Evolutionary conservation across 2,888 invertebrate species (phyloP), one percentile per base, ranked within the genome.

Genomic region (Athrips mouffetella): DNA sequence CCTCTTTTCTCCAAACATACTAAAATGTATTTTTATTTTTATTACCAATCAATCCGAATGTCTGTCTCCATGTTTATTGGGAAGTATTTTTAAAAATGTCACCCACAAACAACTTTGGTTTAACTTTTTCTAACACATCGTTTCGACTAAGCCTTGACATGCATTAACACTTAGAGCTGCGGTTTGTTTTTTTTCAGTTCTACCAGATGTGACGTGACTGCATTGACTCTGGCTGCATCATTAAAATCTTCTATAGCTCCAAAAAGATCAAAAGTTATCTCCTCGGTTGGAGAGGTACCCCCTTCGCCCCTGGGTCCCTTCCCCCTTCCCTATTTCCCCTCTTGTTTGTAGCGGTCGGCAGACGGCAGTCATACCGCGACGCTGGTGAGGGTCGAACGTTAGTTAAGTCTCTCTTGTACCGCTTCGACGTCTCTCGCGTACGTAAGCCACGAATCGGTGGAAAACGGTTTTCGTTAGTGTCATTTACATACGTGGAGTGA

Each of bases 201-300:
- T 68, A 77, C 81, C 87, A 86, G 84, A 84, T 87, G 85, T 79
- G 84, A 84, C 86, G 85, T 79, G 82, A 72, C 77, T 78, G 80
- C 81, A 86, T 83, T 79, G 82, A 72, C 77, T n/a, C n/a, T n/a
- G n/a, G n/a, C n/a, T 77, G 80, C 81, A 79, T 86, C 87, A 87
- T 88, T 87, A 85, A 85, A 87, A 85, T 84, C 83, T 79, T 76
- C 82, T 81, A 75, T 74, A 70, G 73, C 71, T 78, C 80, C 80
- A 83, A 85, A 87, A 85, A 87, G 87, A 86, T 88, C 86, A 85
- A 86, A 87, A 87, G 85, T 87, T 87, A 85, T 86, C 83, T 83
- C 73, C 73, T 79, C 73, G 63, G 76, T 70, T 78, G 72, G 76
- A 79, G 80, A 75, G 78, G 64, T 70, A 72, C 73, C 69, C 70